phyloP scores from a whole-genome alignment of 2,888 invertebrate species.

The Athripsodes cinereus region DNA sequence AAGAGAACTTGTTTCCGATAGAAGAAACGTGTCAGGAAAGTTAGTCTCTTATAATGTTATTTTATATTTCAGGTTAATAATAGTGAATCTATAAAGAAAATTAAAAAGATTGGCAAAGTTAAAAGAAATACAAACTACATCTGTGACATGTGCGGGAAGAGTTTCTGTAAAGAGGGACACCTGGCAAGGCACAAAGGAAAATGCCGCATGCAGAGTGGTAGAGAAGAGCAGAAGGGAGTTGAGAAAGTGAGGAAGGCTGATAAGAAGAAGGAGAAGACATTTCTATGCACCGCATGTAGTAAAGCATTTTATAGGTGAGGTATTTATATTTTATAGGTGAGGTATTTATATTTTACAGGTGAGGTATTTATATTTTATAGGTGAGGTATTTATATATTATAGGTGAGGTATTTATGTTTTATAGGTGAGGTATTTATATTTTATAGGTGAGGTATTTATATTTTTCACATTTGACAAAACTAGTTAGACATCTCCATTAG shows the following conservation, averaged over 20 bases:
- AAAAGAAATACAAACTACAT: constrained; percentile 28
- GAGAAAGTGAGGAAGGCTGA: constrained; percentile 7
- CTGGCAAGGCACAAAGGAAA: constrained; percentile 38
- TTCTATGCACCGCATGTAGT: constrained; percentile 56
- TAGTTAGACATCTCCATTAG: too few species aligned
- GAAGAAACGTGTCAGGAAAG: too few species aligned
- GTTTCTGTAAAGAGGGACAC: constrained; percentile 37
- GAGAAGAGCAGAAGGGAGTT: not conserved
- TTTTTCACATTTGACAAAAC: too few species aligned
- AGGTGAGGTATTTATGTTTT: too few species aligned
- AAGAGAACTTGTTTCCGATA: too few species aligned
- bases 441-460: too few species aligned
- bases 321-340: too few species aligned
- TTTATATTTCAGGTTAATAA: constrained; percentile 3
- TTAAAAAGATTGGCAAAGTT: not conserved
- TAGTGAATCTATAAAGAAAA: not conserved
- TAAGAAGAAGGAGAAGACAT: constrained; percentile 33
- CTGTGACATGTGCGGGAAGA: constrained; percentile 37
- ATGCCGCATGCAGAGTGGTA: constrained; percentile 30
- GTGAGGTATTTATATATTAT: too few species aligned
- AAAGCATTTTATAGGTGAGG: constrained; percentile 53
- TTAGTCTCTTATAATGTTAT: too few species aligned
- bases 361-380: too few species aligned
- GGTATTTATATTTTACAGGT: too few species aligned
- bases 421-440: too few species aligned